These are phyloP conservation scores for Sebastes trivittatus DNA, from an alignment of 2,797 vertebrate species.

Conservation along the genomic window DNA sequence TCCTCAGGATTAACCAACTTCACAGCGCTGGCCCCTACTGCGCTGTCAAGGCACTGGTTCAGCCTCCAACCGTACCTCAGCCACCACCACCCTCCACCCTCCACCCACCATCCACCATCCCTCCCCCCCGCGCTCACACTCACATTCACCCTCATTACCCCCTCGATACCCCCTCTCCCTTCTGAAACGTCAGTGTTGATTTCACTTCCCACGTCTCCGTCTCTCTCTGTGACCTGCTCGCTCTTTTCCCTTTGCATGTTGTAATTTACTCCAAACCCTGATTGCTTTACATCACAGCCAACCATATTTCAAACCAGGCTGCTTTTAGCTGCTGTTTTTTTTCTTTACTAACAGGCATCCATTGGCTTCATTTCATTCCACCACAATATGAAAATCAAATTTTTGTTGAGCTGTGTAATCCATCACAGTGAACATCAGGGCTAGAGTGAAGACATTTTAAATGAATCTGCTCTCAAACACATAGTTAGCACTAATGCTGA, in stretches of 20 bases:
- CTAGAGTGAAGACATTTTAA: not conserved
- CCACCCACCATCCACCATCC: conserved; percentile 1
- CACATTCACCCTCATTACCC: conserved; percentile 13
- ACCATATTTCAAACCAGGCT: not conserved
- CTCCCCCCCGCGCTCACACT: not conserved
- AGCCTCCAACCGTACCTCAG: conserved; percentile 17
- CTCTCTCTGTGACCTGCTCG: not conserved
- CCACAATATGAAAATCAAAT: not conserved
- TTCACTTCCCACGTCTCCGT: conserved; percentile 17
- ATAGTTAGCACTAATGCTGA: not conserved
- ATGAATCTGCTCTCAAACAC: not conserved
- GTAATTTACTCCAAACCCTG: not conserved
- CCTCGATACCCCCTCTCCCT: not conserved
- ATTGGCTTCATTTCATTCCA: not conserved
- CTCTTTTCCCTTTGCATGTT: not conserved
- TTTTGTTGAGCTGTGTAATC: not conserved
- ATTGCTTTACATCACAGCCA: not conserved
- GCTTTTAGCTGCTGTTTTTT: not conserved
- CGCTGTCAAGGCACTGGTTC: conserved; percentile 61
- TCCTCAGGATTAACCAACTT: conserved; percentile 81
- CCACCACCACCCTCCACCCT: not conserved
- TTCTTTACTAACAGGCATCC: not conserved
- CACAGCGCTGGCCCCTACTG: conserved; percentile 76
- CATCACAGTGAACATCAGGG: not conserved
- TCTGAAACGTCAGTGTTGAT: conserved; percentile 27